Percentiles rank a stretch among this genome's conserved stretches.
phyloP scores from a whole-genome alignment of 1,140 invertebrate species.

The Magallana gigas region DNA sequence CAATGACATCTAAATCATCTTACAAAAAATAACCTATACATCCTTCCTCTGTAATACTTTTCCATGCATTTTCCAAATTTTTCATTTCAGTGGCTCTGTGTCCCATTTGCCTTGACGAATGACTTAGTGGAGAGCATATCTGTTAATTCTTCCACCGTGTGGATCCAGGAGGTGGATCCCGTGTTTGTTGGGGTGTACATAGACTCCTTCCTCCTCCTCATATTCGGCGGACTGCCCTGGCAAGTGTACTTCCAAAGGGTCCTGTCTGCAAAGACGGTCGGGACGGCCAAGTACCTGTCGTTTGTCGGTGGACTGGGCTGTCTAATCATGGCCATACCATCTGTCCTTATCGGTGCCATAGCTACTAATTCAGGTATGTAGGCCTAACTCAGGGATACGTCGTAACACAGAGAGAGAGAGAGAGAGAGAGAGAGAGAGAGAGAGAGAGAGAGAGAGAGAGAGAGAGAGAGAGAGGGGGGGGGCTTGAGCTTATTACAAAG shows the following conservation, averaged over 20 bases:
- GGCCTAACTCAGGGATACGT: neutral
- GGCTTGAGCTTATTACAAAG: neutral
- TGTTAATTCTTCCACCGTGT: conserved; percentile 86
- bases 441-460: too few relatives aligned
- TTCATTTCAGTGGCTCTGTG: conserved; percentile 93
- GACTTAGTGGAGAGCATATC: conserved; percentile 88
- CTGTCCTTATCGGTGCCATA: conserved; percentile 95
- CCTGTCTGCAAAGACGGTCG: conserved; percentile 94
- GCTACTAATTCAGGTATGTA: conserved; percentile 91
- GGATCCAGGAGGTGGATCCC: conserved; percentile 90
- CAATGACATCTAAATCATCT: too few relatives aligned
- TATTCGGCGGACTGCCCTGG: conserved; percentile 98
- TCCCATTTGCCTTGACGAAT: conserved; percentile 96
- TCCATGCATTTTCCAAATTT: too few relatives aligned
- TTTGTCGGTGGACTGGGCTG: conserved; percentile 85
- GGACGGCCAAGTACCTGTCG: conserved; percentile 93
- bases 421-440: too few relatives aligned
- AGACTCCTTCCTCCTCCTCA: conserved; percentile 93
- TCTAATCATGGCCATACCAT: conserved; percentile 95
- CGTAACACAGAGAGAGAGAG: neutral
- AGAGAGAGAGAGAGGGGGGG: too few relatives aligned
- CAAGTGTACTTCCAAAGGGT: conserved; percentile 98
- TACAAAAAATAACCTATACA: too few relatives aligned
- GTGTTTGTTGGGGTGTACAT: conserved; percentile 90
- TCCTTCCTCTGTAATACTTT: too few relatives aligned